A percentile compares a stretch with the other conserved stretches of the same genome.
phyloP scores from a whole-genome alignment of 2,797 vertebrate species.

The Chaetophractus vellerosus region DNA sequence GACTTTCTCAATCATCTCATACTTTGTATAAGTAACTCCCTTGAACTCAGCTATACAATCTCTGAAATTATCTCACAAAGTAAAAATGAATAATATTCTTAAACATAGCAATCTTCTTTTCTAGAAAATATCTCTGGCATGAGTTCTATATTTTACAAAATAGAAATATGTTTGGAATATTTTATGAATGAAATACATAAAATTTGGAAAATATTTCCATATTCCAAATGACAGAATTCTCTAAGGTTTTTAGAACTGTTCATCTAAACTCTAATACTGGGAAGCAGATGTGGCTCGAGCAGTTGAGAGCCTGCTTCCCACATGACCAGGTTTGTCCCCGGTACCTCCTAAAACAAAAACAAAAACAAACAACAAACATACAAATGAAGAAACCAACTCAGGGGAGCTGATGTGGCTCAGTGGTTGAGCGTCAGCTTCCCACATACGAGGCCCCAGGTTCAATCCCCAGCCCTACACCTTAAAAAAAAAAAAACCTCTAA shows the following conservation, averaged over 20 bases:
- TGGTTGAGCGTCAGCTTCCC: too few species aligned
- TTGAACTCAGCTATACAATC: background rate
- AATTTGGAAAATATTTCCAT: conserved; percentile 50
- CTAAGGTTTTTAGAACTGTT: background rate
- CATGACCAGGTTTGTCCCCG: too few species aligned
- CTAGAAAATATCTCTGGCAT: background rate
- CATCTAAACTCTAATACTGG: background rate
- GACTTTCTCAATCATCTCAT: background rate
- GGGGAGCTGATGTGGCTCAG: too few species aligned
- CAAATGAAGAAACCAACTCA: too few species aligned
- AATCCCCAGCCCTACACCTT: too few species aligned
- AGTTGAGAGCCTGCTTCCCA: too few species aligned
- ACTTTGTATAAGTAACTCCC: conserved; percentile 20
- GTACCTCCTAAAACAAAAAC: too few species aligned
- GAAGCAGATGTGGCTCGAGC: too few species aligned
- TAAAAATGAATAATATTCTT: background rate
- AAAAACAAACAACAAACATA: too few species aligned
- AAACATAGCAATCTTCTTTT: conserved; percentile 28
- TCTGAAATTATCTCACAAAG: background rate
- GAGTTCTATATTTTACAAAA: conserved; percentile 4
- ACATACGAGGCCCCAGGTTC: too few species aligned
- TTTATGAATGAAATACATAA: conserved; percentile 11
- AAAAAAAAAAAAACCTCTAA: conserved; percentile 20
- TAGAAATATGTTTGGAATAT: background rate
- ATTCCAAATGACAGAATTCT: conserved; percentile 38